Conservation (phyloP, 2,113 vertebrate species). For the Peromyscus polionotus region DNA sequence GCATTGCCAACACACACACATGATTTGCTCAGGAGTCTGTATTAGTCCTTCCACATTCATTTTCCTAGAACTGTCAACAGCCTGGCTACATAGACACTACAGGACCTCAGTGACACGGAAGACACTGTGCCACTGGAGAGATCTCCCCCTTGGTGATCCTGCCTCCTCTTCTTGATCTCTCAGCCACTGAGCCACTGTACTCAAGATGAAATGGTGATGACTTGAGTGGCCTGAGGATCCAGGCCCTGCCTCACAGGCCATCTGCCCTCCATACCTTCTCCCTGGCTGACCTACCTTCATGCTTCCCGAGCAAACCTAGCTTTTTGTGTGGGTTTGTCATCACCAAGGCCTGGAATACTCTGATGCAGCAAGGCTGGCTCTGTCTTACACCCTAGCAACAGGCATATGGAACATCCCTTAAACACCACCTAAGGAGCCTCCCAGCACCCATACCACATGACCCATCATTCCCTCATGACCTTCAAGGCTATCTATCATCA, state of each 20-base stretch:
- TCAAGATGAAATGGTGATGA: not conserved
- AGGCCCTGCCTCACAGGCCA: too few relatives aligned
- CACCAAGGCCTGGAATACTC: not conserved
- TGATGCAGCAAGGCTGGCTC: not conserved
- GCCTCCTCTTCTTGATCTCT: not conserved
- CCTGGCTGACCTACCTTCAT: too few relatives aligned
- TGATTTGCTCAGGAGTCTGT: not conserved
- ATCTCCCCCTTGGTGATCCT: not conserved
- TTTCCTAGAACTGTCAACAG: not conserved
- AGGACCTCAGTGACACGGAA: not conserved
- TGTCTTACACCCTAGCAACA: too few relatives aligned
- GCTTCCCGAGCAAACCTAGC: not conserved
- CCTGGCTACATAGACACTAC: too few relatives aligned
- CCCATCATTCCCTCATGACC: not conserved
- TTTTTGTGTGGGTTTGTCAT: too few relatives aligned
- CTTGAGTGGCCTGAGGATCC: too few relatives aligned
- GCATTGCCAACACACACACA: not conserved
- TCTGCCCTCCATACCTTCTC: not conserved
- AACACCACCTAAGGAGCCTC: not conserved
- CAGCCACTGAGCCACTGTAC: fast-evolving
- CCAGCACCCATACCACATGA: not conserved
- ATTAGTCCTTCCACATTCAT: not conserved
- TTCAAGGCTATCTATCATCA: not conserved
- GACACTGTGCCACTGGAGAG: not conserved
- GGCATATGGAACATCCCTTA: not conserved